These are phyloP conservation scores for Reticulitermes lucifugus DNA, from an alignment of 2,888 invertebrate genomes.

Conservation along the genomic window DNA sequence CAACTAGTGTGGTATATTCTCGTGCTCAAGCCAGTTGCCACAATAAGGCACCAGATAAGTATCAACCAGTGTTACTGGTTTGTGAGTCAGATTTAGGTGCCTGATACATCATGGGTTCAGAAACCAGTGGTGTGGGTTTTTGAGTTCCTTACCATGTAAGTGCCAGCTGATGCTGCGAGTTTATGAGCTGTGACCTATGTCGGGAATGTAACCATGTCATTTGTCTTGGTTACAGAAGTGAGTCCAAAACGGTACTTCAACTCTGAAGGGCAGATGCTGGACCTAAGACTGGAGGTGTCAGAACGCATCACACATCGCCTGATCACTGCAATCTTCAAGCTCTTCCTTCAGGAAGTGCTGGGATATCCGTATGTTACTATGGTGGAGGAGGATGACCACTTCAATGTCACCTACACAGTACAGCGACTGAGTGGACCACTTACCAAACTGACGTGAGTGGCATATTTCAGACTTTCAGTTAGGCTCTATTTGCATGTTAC, in stretches of 20 bases:
- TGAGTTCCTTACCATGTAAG: too few relatives aligned
- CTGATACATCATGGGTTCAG: too few relatives aligned
- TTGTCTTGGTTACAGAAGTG: constrained; percentile 19
- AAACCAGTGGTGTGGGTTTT: too few relatives aligned
- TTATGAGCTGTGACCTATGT: too few relatives aligned
- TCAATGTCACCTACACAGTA: constrained; percentile 61
- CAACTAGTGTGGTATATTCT: too few relatives aligned
- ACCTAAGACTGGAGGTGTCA: constrained; percentile 68
- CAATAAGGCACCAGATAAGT: too few relatives aligned
- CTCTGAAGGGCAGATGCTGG: constrained; percentile 61
- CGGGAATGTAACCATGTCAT: background rate
- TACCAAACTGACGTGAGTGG: constrained; percentile 57
- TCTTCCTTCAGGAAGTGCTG: constrained; percentile 67
- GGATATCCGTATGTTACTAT: constrained; percentile 65
- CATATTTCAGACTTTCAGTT: background rate
- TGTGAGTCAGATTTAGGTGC: too few relatives aligned
- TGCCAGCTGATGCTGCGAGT: too few relatives aligned
- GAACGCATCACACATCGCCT: constrained; percentile 69
- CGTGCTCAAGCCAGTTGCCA: too few relatives aligned
- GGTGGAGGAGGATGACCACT: constrained; percentile 62
- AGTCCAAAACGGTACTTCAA: constrained; percentile 64
- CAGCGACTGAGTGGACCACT: constrained; percentile 59
- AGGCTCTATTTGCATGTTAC: too few relatives aligned
- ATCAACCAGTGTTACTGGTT: too few relatives aligned
- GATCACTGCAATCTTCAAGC: constrained; percentile 69